These are phyloP conservation scores for Hirtodrosophila cameraria DNA, from an alignment of 2,888 invertebrate species.

Conservation along the genomic window DNA sequence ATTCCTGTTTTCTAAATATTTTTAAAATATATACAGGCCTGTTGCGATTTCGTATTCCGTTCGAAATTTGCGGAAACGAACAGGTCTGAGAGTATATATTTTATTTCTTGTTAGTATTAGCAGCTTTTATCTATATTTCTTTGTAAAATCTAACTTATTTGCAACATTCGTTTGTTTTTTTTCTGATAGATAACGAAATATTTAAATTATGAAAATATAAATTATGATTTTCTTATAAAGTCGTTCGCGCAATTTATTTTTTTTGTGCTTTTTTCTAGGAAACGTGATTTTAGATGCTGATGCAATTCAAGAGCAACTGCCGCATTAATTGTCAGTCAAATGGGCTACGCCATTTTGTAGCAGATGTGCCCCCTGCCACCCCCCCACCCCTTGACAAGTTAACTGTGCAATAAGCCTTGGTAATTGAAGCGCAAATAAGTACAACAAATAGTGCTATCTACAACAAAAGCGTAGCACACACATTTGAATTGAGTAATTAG, in stretches of 20 bases:
- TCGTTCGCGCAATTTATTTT: not conserved
- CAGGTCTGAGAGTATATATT: too few relatives aligned
- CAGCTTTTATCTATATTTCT: too few relatives aligned
- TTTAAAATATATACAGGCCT: too few relatives aligned
- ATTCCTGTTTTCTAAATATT: slow-evolving; percentile 17
- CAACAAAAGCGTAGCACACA: slow-evolving; percentile 26
- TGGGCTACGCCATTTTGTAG: slow-evolving; percentile 43
- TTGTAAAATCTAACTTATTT: slow-evolving; percentile 15
- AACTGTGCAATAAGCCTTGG: slow-evolving; percentile 37
- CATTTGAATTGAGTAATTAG: slow-evolving; percentile 66
- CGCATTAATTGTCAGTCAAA: not conserved
- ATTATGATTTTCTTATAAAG: not conserved
- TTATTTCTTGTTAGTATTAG: too few relatives aligned
- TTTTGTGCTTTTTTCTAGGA: not conserved
- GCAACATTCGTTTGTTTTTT: slow-evolving; percentile 2
- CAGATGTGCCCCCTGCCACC: not conserved
- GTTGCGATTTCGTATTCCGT: too few relatives aligned
- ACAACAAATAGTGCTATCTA: slow-evolving; percentile 48
- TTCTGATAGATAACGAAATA: slow-evolving; percentile 10
- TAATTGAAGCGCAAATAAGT: slow-evolving; percentile 60
- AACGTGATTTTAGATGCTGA: slow-evolving; percentile 9
- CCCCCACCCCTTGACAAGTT: not conserved
- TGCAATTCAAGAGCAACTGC: slow-evolving; percentile 17
- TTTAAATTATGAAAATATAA: not conserved
- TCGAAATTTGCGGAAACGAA: too few relatives aligned